Evolutionary conservation across 2,113 vertebrate species (phyloP), one percentile per base, ranked within the genome.

Genomic region (Cheilinus undulatus): DNA sequence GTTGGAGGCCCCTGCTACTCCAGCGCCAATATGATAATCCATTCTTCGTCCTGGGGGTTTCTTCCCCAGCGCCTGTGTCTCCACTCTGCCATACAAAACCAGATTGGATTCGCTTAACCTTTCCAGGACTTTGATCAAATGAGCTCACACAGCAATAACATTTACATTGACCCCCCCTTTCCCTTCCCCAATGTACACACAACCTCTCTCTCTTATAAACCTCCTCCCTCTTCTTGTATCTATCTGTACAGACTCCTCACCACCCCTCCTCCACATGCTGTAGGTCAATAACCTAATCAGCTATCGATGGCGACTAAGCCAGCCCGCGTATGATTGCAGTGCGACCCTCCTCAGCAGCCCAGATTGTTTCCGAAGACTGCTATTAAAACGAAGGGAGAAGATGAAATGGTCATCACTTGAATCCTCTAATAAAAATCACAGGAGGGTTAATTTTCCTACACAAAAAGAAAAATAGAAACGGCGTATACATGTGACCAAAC

Each of bases 21-120:
- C 92, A 93, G 89, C 82, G 91, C 92, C 93, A 92, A 92, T 93
- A 94, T 92, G 90, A 95, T 94, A 94, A 94, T 94, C 93, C 92
- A 90, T 92, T 93, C 93, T 88, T 90, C 90, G 89, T 93, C 89
- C 88, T 88, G 91, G 92, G 91, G 91, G 91, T 88, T 91, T 91
- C 88, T 88, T 82, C 76, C 82, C 87, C 72, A 84, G 91, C 84
- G 86, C 84, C 91, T 88, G 87, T 92, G 89, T 92, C 94, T 94
- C 91, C 89, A 92, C 92, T 93, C 93, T 93, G 92, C 93, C 91
- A 93, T 92, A 95, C 92, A 94, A 93, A 94, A 94, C 92, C 93
- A 95, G 93, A 94, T 94, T 94, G 93, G 93, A 94, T 94, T 94
- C 93, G 91, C 93, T 95, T 95, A 95, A 95, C 94, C 93, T 95